A percentile compares a stretch with the other conserved stretches of the same genome.
Evolutionary conservation across 2,888 invertebrate genomes (phyloP).

Genomic region (Scaptomyza tumidula): DNA sequence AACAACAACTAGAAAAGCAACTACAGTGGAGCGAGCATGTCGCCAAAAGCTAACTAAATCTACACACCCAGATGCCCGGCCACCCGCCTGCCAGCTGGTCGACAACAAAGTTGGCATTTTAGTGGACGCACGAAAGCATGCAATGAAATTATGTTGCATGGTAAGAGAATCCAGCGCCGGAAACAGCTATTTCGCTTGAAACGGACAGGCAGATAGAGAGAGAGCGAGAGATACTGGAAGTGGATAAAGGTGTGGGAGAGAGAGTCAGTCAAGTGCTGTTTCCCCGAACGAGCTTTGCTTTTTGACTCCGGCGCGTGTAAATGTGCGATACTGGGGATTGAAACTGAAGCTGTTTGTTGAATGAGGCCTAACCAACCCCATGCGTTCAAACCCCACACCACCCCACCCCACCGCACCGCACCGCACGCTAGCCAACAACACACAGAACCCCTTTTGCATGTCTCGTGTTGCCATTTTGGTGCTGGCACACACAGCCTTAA

Average conservation of each 20-base stretch:
- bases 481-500: constrained; percentile 18
- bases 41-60: constrained; percentile 47
- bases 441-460: constrained; percentile 8
- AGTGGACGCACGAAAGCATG: constrained; percentile 63
- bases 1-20: background rate
- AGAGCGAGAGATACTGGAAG: constrained; percentile 1
- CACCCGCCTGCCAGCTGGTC: constrained; percentile 3
- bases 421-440: too few species aligned
- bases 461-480: constrained; percentile 21
- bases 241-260: background rate
- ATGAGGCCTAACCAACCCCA: constrained; percentile 30
- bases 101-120: constrained; percentile 38
- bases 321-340: constrained; percentile 54
- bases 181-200: constrained; percentile 16
- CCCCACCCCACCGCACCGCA: too few species aligned
- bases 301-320: constrained; percentile 63
- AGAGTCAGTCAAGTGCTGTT: constrained; percentile 59
- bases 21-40: constrained; percentile 5
- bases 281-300: constrained; percentile 58
- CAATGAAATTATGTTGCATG: constrained; percentile 63
- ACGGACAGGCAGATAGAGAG: constrained; percentile 1
- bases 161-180: constrained; percentile 23
- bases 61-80: constrained; percentile 1
- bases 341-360: constrained; percentile 50
- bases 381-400: background rate